phyloP scores from a whole-genome alignment of 2,797 vertebrate genomes.

The Poeciliopsis turneri region DNA sequence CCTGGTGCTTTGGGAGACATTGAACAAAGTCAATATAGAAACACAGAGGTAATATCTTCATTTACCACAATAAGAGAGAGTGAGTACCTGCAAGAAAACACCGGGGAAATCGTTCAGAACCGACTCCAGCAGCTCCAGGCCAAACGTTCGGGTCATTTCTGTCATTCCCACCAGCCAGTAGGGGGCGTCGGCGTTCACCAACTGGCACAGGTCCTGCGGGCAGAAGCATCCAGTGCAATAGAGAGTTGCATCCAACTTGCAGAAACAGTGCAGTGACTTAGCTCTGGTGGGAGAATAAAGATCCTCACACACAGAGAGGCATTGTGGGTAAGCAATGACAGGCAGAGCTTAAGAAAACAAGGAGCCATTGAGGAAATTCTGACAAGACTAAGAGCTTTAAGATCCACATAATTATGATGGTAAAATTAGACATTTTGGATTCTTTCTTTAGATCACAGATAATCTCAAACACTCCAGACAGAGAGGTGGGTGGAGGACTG shows the following conservation, averaged over 20 bases:
- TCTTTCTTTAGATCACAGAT: background rate
- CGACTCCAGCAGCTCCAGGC: conserved; percentile 96
- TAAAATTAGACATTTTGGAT: background rate
- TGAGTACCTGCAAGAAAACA: conserved; percentile 93
- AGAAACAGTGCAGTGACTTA: conserved; percentile 33
- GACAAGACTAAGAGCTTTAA: background rate
- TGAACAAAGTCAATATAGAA: background rate
- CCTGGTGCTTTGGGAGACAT: conserved; percentile 87
- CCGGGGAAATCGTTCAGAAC: conserved; percentile 97
- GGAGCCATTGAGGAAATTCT: conserved; percentile 1
- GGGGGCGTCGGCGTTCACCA: conserved; percentile 98
- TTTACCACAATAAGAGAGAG: background rate
- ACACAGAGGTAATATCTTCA: too few species aligned
- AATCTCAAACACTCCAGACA: background rate
- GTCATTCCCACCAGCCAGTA: conserved; percentile 99
- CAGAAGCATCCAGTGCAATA: conserved; percentile 35
- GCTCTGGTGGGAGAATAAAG: conserved; percentile 24
- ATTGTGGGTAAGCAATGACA: conserved; percentile 19
- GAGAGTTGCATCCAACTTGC: conserved; percentile 19
- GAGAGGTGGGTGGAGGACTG: conserved; percentile 20
- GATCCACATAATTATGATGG: background rate
- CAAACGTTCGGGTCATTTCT: conserved; percentile 98
- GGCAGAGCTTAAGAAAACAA: background rate
- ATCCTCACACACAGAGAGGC: conserved; percentile 14
- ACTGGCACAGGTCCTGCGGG: conserved; percentile 92